Evolutionary conservation across 1,140 invertebrate species (phyloP).

Genomic region (Lordiphosa collinella): DNA sequence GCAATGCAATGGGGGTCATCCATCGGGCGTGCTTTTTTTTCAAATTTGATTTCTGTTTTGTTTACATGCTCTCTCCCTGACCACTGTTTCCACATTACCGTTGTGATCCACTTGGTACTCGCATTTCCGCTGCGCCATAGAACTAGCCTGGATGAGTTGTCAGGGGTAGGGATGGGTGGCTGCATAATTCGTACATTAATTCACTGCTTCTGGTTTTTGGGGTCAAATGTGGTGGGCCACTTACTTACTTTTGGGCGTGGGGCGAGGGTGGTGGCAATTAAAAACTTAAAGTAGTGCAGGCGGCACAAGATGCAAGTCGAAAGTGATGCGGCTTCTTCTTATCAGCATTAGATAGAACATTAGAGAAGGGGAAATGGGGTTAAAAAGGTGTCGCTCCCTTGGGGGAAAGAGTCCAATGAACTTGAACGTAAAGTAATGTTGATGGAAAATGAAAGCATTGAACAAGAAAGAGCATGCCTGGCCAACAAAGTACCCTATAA

Average conservation of each 20-base stretch:
- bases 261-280: constrained; percentile 2
- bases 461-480: not conserved
- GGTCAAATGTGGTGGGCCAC: constrained; percentile 9
- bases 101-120: constrained; percentile 46
- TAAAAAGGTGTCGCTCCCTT: constrained; percentile 24
- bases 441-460: not conserved
- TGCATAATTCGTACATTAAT: constrained; percentile 38
- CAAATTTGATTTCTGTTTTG: constrained; percentile 27
- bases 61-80: constrained; percentile 21
- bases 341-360: not conserved
- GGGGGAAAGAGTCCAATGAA: constrained; percentile 16
- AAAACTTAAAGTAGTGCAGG: not conserved
- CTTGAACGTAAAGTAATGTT: constrained; percentile 4
- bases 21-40: not conserved
- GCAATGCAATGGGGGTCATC: not conserved
- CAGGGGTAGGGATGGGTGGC: not conserved
- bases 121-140: constrained; percentile 42
- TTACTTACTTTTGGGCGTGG: not conserved
- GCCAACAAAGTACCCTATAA: no score
- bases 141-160: not conserved
- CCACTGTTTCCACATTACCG: constrained; percentile 25
- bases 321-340: constrained; percentile 10
- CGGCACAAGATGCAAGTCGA: constrained; percentile 25
- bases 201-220: constrained; percentile 7
- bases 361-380: constrained; percentile 25